Evolutionary conservation across 2,888 invertebrate genomes (phyloP), one percentile per base, ranked within the genome.

Genomic region (Athripsodes cinereus): DNA sequence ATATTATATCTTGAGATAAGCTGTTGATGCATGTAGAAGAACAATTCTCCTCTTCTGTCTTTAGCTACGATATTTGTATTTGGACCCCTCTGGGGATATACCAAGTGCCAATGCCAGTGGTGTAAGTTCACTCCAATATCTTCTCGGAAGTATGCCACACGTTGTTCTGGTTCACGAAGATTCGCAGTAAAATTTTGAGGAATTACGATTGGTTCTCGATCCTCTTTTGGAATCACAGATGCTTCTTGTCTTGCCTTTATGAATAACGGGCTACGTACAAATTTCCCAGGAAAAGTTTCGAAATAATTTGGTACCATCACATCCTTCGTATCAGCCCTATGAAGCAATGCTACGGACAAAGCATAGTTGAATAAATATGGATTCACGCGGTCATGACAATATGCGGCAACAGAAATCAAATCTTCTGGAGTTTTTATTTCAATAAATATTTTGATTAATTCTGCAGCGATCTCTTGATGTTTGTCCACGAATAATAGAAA

Each of bases 401-500:
- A 82, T 18, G 79, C 76, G 1, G 80, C 72, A 31, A 79, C 71
- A 1, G 82, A 78, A 44, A 80, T 66, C 40, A 84, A 74, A 44
- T 83, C 81, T 0, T 81, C 80, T 16, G 74, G 69, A 2, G 73
- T 76, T 48, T 34, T 70, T 69, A 76, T 71, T 82, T 88, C 78
- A 76, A 90, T 73, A 56, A 90, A 84, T 19, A 84, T 75, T 53
- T 85, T 79, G 54, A 89, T 86, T 58, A 92, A 80, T 63, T 83
- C 78, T 0, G 81, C 81, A 3, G 92, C 90, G 69, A 89, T 82
- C 52, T 76, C 76, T 47, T 86, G 82, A 69, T 92, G 92, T 20
- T 70, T 74, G 0, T 86, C 85, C 58, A 88, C 78, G 68, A 92
- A 92, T 18, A 89, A 74, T 0, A 90, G 90, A 72, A 92, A 92